phyloP scores from a whole-genome alignment of 2,797 vertebrate genomes.

The Leptatherina wallacei region DNA sequence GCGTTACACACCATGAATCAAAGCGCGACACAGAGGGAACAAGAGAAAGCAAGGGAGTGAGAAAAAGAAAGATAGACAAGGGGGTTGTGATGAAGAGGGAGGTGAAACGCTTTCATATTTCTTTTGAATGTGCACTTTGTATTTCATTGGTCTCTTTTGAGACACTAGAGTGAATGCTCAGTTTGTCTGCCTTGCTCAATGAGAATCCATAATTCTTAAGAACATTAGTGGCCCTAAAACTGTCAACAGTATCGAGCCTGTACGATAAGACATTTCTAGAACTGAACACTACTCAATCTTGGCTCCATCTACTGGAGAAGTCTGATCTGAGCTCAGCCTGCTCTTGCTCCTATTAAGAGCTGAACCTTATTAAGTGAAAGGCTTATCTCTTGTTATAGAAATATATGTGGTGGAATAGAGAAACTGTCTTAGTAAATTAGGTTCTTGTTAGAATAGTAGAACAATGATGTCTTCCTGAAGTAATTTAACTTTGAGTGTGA shows the following conservation, averaged over 20 bases:
- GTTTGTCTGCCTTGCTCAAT: slow-evolving; percentile 72
- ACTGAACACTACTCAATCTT: slow-evolving; percentile 33
- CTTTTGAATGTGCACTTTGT: slow-evolving; percentile 65
- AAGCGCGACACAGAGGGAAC: slow-evolving; percentile 50
- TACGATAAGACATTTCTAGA: slow-evolving; percentile 59
- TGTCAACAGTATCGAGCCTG: slow-evolving; percentile 57
- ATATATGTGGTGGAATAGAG: not conserved
- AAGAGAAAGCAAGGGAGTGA: slow-evolving; percentile 19
- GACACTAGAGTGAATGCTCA: slow-evolving; percentile 58
- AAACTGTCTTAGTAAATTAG: not conserved
- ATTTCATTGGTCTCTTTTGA: slow-evolving; percentile 69
- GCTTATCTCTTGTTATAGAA: not conserved
- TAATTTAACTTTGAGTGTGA: not conserved
- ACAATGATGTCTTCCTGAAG: not conserved
- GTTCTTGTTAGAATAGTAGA: not conserved
- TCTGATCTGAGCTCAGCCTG: slow-evolving; percentile 15
- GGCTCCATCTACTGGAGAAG: slow-evolving; percentile 49
- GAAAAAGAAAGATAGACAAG: slow-evolving; percentile 44
- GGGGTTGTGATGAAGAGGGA: slow-evolving; percentile 45
- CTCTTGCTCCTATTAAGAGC: slow-evolving; percentile 25
- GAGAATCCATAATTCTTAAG: slow-evolving; percentile 69
- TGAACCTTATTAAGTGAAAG: not conserved
- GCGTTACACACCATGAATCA: slow-evolving; percentile 73
- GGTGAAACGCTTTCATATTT: slow-evolving; percentile 76
- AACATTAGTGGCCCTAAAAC: slow-evolving; percentile 71